Conservation (phyloP, 1,140 invertebrate species). For the Condylostylus longicornis region DNA sequence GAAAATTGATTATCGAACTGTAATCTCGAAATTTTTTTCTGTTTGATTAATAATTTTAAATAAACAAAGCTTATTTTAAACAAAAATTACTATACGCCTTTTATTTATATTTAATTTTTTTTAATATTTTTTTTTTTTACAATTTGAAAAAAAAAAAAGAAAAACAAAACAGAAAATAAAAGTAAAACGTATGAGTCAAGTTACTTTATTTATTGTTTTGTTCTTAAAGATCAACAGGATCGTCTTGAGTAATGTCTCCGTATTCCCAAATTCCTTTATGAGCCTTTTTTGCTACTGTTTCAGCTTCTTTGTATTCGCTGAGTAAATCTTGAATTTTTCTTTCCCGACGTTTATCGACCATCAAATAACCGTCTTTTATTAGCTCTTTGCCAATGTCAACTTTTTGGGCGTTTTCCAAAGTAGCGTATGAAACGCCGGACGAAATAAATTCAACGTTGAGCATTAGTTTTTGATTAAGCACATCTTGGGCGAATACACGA, state of each 20-base stretch:
- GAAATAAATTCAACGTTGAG: conserved; percentile 53
- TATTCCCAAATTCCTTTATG: conserved; percentile 88
- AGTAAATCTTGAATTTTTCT: conserved; percentile 66
- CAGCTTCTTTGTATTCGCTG: conserved; percentile 65
- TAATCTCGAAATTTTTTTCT: no score
- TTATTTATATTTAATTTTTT: no score
- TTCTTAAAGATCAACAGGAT: no score
- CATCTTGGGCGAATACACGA: conserved; percentile 50
- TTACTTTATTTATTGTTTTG: no score
- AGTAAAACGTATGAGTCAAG: no score
- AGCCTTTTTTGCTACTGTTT: conserved; percentile 68
- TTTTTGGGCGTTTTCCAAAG: conserved; percentile 58
- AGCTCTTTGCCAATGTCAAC: conserved; percentile 72
- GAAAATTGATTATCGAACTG: no score
- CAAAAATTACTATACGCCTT: no score
- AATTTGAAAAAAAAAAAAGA: no score
- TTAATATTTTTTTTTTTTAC: no score
- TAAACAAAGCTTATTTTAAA: no score
- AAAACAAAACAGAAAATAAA: no score
- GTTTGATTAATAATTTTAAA: no score
- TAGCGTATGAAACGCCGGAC: conserved; percentile 44
- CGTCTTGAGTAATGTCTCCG: conserved; percentile 89
- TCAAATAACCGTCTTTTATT: conserved; percentile 68
- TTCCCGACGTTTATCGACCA: conserved; percentile 69
- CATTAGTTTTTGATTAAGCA: conserved; percentile 49